phyloP scores from a whole-genome alignment of 2,888 invertebrate genomes.

The Lasioglossum leucozonium region DNA sequence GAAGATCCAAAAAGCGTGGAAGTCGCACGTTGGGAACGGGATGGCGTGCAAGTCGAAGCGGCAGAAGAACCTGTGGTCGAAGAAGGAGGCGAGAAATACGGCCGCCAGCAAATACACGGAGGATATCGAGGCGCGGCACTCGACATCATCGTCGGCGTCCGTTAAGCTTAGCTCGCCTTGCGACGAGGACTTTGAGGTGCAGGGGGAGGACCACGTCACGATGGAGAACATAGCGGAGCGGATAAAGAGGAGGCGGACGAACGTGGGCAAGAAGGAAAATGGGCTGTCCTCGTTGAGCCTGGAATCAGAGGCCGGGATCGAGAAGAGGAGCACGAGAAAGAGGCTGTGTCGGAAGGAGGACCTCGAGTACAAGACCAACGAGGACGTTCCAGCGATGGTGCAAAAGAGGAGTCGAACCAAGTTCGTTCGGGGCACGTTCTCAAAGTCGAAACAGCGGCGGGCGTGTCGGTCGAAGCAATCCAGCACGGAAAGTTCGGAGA shows the following conservation, averaged over 20 bases:
- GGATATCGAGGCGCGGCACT: conserved; percentile 40
- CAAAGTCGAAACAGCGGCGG: conserved; percentile 64
- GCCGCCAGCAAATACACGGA: conserved; percentile 36
- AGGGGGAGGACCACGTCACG: conserved; percentile 58
- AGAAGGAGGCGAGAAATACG: conserved; percentile 46
- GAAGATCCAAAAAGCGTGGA: conserved; percentile 65
- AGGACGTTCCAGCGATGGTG: conserved; percentile 23
- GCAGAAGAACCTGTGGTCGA: conserved; percentile 55
- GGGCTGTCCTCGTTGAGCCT: conserved; percentile 1
- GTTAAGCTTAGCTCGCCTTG: conserved; percentile 35
- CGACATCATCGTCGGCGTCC: conserved; percentile 49
- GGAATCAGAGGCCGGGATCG: conserved; percentile 17
- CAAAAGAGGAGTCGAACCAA: conserved; percentile 53
- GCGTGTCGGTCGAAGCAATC: conserved; percentile 22
- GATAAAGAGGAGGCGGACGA: conserved; percentile 80
- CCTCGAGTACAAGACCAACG: conserved; percentile 18
- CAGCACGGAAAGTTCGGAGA: conserved; percentile 35
- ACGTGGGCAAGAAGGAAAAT: conserved; percentile 53
- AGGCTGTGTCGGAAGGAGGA: conserved; percentile 40
- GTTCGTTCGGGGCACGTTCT: conserved; percentile 23
- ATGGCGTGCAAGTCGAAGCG: conserved; percentile 64
- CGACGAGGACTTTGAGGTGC: conserved; percentile 36
- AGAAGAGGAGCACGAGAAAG: conserved; percentile 50
- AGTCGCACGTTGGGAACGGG: conserved; percentile 61
- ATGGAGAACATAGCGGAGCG: conserved; percentile 82